Evolutionary conservation across 2,888 invertebrate species (phyloP).

Genomic region (Yponomeuta sedellus): DNA sequence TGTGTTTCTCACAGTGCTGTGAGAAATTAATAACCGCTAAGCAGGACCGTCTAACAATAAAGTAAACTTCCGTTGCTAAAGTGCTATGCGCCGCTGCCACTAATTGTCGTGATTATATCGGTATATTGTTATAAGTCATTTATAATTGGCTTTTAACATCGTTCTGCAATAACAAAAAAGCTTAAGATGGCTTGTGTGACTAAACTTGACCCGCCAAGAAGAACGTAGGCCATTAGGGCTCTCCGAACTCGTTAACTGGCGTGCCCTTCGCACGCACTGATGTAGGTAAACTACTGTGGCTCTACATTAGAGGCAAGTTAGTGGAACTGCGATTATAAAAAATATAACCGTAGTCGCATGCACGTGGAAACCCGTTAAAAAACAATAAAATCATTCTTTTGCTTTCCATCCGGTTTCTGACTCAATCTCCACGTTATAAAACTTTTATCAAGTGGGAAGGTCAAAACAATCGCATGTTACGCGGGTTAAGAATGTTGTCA

Average conservation of each 20-base stretch:
- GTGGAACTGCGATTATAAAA: not conserved
- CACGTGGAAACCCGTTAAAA: not conserved
- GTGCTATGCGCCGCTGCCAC: slow-evolving; percentile 48
- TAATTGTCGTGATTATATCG: slow-evolving; percentile 52
- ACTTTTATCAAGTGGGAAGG: slow-evolving; percentile 15
- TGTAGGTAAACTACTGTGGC: not conserved
- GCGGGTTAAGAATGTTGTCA: slow-evolving; percentile 17
- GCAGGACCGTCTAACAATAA: slow-evolving; percentile 43
- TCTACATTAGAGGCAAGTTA: not conserved
- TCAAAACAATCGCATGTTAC: slow-evolving; percentile 16
- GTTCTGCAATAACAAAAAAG: not conserved
- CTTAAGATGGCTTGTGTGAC: not conserved
- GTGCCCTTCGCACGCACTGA: not conserved
- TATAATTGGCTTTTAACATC: slow-evolving; percentile 26
- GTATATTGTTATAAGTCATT: slow-evolving; percentile 38
- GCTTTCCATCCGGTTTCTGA: slow-evolving; percentile 3
- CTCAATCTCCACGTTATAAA: slow-evolving; percentile 3
- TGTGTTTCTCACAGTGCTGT: slow-evolving; percentile 42
- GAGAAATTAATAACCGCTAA: slow-evolving; percentile 19
- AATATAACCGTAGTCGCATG: not conserved
- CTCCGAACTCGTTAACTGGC: not conserved
- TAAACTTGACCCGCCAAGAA: not conserved
- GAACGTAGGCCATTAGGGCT: not conserved
- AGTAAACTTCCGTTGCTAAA: slow-evolving; percentile 52
- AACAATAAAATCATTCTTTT: not conserved